These are phyloP conservation scores for Ennomos quercinarius DNA, from an alignment of 2,888 invertebrate species.

Conservation along the genomic window DNA sequence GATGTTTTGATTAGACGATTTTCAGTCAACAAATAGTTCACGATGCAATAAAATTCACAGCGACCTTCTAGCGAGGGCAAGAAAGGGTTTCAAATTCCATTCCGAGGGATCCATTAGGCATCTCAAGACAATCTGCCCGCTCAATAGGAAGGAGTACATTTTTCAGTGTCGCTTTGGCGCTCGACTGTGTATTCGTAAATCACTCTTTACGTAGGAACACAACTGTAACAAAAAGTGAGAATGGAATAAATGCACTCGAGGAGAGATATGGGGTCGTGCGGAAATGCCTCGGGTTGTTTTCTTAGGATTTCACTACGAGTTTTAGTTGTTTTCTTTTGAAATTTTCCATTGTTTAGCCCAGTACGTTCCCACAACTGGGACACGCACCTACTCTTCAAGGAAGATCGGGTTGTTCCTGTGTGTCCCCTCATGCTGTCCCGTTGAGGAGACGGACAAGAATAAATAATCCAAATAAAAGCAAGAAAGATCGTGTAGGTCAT, in stretches of 20 bases:
- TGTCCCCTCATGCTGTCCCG: too few relatives aligned
- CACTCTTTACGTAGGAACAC: constrained; percentile 54
- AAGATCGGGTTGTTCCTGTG: too few relatives aligned
- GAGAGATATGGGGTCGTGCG: constrained; percentile 26
- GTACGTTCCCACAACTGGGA: too few relatives aligned
- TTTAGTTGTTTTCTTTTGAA: too few relatives aligned
- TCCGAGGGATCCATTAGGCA: constrained; percentile 35
- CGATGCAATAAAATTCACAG: constrained; percentile 18
- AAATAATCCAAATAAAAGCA: too few relatives aligned
- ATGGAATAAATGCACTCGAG: constrained; percentile 52
- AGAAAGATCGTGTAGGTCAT: too few relatives aligned
- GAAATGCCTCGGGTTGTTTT: constrained; percentile 24
- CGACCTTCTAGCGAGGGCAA: constrained; percentile 20
- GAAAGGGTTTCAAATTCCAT: constrained; percentile 37
- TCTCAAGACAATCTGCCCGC: constrained; percentile 40
- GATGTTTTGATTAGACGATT: too few relatives aligned
- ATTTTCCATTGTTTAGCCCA: too few relatives aligned
- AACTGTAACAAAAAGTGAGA: constrained; percentile 55
- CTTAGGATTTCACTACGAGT: constrained; percentile 8
- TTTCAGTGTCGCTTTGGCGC: constrained; percentile 60
- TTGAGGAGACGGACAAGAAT: too few relatives aligned
- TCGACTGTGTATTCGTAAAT: constrained; percentile 62
- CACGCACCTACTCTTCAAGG: too few relatives aligned
- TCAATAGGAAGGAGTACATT: constrained; percentile 57
- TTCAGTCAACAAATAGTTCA: neutral